Evolutionary conservation across 1,140 invertebrate genomes (phyloP).

Genomic region (Probaryconus sp.): DNA sequence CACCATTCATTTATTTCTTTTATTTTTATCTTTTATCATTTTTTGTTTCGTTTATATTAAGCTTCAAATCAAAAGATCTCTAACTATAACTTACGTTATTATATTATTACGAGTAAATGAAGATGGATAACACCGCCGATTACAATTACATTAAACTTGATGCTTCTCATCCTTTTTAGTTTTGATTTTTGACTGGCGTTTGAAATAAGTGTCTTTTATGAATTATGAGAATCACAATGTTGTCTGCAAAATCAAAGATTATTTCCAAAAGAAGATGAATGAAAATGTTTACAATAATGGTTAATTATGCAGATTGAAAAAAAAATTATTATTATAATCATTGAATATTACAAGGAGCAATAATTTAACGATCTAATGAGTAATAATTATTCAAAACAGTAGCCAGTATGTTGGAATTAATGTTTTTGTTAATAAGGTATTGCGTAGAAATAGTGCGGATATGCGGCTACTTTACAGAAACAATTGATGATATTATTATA

Average conservation of each 20-base stretch:
- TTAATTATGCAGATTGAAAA: too few species aligned
- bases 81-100: slow-evolving; percentile 13
- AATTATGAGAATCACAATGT: too few species aligned
- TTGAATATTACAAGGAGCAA: too few species aligned
- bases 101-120: slow-evolving; percentile 64
- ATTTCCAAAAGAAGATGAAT: too few species aligned
- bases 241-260: too few species aligned
- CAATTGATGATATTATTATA: slow-evolving; percentile 54
- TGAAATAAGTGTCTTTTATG: too few species aligned
- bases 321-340: too few species aligned
- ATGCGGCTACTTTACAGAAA: slow-evolving; percentile 41
- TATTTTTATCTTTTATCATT: not conserved
- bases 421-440: slow-evolving; percentile 17
- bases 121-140: slow-evolving; percentile 64
- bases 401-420: slow-evolving; percentile 22
- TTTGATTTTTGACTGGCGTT: too few species aligned
- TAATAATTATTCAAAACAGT: slow-evolving; percentile 14
- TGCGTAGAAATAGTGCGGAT: not conserved
- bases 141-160: slow-evolving; percentile 59
- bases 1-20: slow-evolving; percentile 1
- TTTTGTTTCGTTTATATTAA: slow-evolving; percentile 21
- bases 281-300: too few species aligned
- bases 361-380: slow-evolving; percentile 20
- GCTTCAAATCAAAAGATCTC: slow-evolving; percentile 37
- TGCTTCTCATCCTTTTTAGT: slow-evolving; percentile 14